These are phyloP conservation scores for Luidia sarsii DNA, from an alignment of 53 echinoderm and acorn worm genomes.

Conservation along the genomic window DNA sequence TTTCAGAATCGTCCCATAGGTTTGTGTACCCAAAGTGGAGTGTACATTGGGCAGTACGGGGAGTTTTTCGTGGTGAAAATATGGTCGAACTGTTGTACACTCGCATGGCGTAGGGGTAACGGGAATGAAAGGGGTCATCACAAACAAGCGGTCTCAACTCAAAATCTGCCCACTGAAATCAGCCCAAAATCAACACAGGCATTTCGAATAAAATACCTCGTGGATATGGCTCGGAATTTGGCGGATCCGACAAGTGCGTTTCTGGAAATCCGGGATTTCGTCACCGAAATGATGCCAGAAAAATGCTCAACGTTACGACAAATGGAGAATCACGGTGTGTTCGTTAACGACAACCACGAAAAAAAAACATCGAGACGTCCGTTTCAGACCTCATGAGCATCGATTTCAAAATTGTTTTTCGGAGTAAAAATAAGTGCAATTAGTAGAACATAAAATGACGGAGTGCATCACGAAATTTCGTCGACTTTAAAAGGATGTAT, in stretches of 20 bases:
- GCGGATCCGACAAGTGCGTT: not conserved
- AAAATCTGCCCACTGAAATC: slow-evolving; percentile 2
- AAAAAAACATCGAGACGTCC: slow-evolving; percentile 16
- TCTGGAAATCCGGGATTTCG: not conserved
- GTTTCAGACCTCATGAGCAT: slow-evolving; percentile 45
- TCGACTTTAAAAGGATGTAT: not conserved
- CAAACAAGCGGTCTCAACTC: slow-evolving; percentile 38
- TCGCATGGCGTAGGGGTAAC: slow-evolving; percentile 52
- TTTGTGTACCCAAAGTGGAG: slow-evolving; percentile 72
- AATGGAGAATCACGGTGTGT: slow-evolving; percentile 16
- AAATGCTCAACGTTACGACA: slow-evolving; percentile 27
- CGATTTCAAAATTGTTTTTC: slow-evolving; percentile 20
- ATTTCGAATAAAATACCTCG: not conserved
- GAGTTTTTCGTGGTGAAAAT: slow-evolving; percentile 75
- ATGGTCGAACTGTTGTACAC: slow-evolving; percentile 65
- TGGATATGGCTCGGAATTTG: not conserved
- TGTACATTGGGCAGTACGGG: slow-evolving; percentile 69
- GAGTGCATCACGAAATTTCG: slow-evolving; percentile 29
- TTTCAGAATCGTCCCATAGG: slow-evolving; percentile 65
- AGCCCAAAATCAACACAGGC: not conserved
- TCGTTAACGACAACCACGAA: slow-evolving; percentile 6
- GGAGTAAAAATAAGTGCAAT: slow-evolving; percentile 27
- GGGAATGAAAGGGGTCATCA: slow-evolving; percentile 48
- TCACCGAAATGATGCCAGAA: not conserved
- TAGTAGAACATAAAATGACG: slow-evolving; percentile 28